These are phyloP conservation scores for Lissonota sp. DNA, from an alignment of 2,888 invertebrate species.

Conservation along the genomic window DNA sequence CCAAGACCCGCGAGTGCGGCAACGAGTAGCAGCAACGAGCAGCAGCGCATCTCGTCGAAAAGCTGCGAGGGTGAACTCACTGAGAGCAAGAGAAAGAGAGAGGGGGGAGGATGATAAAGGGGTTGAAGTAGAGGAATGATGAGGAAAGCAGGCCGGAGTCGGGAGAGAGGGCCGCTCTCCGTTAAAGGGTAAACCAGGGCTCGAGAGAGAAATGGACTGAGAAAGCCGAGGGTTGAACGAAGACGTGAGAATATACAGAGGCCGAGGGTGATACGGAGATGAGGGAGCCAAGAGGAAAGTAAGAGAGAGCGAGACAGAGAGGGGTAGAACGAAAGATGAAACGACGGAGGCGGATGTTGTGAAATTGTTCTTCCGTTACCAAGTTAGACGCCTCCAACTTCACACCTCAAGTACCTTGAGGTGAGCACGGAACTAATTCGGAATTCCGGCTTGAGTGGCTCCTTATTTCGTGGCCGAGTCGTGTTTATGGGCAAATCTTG, in stretches of 20 bases:
- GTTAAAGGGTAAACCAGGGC: slow-evolving; percentile 18
- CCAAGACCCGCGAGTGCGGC: slow-evolving; percentile 64
- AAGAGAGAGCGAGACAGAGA: slow-evolving; percentile 45
- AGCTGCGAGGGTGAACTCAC: slow-evolving; percentile 46
- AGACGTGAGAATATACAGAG: slow-evolving; percentile 50
- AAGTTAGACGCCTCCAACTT: slow-evolving; percentile 78
- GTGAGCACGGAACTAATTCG: slow-evolving; percentile 78
- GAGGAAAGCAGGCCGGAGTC: not conserved
- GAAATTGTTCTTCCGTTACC: slow-evolving; percentile 79
- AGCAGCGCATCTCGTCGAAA: slow-evolving; percentile 38
- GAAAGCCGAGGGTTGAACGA: slow-evolving; percentile 43
- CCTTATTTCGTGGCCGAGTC: slow-evolving; percentile 75
- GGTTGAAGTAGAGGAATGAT: slow-evolving; percentile 39
- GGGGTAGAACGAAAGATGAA: slow-evolving; percentile 62
- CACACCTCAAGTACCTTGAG: slow-evolving; percentile 79
- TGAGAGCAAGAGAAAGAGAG: slow-evolving; percentile 12
- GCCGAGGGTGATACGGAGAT: slow-evolving; percentile 62
- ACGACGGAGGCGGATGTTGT: slow-evolving; percentile 76
- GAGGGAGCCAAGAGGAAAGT: slow-evolving; percentile 29
- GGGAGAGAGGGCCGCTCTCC: not conserved
- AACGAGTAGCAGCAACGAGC: slow-evolving; percentile 33
- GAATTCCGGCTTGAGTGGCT: slow-evolving; percentile 77
- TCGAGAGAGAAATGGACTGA: slow-evolving; percentile 37
- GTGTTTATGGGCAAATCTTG: slow-evolving; percentile 74
- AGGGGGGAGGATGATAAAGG: not conserved